Percentiles rank a stretch among this genome's conserved stretches.
Evolutionary conservation across 2,797 vertebrate genomes (phyloP).

Genomic region (Sebastes nivosus): DNA sequence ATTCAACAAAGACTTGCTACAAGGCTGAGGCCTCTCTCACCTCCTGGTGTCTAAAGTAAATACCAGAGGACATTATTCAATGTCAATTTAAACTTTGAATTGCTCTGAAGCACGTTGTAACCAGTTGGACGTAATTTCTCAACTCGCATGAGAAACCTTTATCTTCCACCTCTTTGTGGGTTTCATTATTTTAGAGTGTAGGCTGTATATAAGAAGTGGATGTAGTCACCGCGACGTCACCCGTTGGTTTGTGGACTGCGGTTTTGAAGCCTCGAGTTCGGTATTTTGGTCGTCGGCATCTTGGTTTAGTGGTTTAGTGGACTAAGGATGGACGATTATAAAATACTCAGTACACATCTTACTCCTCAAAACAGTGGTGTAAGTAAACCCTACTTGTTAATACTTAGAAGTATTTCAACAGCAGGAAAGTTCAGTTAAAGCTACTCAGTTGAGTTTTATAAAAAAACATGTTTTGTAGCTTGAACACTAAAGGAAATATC

Average conservation of each 20-base stretch:
- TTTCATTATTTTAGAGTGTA: not conserved
- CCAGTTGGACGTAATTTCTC: not conserved
- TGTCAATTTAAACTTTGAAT: not conserved
- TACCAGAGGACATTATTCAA: not conserved
- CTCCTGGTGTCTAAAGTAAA: not conserved
- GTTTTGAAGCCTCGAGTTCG: no score
- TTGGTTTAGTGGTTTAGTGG: no score
- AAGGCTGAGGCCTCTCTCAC: not conserved
- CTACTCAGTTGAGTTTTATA: not conserved
- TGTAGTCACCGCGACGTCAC: no score
- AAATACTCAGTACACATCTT: not conserved
- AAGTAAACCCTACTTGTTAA: not conserved
- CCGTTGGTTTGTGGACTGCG: no score
- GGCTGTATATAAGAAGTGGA: no score
- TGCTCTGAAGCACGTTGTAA: not conserved
- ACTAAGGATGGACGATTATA: no score
- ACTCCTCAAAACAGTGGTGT: not conserved
- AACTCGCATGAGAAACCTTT: not conserved
- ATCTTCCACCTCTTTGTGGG: not conserved
- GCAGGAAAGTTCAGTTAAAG: not conserved
- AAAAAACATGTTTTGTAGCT: not conserved
- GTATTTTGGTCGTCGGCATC: no score
- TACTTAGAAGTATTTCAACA: not conserved
- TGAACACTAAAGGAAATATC: not conserved
- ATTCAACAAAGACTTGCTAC: not conserved